phyloP scores from a whole-genome alignment of 2,113 vertebrate species.

The Barnardius zonarius region DNA sequence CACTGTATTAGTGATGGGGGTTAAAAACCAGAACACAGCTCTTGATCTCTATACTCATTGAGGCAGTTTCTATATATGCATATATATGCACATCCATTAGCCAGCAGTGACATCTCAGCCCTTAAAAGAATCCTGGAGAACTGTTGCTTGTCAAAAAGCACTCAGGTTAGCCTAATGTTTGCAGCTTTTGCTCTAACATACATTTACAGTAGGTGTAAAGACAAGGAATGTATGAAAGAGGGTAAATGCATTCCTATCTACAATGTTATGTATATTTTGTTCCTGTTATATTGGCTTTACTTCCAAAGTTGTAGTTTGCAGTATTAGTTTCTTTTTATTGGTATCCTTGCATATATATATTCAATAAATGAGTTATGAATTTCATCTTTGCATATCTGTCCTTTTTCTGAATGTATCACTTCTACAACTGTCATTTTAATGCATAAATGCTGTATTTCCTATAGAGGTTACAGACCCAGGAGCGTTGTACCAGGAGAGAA shows the following conservation, averaged over 20 bases:
- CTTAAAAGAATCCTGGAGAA: constrained; percentile 68
- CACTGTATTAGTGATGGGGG: background rate
- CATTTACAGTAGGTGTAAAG: constrained; percentile 72
- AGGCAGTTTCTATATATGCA: constrained; percentile 62
- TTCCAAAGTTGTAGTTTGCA: constrained; percentile 80
- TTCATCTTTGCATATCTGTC: constrained; percentile 71
- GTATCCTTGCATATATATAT: constrained; percentile 78
- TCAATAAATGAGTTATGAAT: constrained; percentile 79
- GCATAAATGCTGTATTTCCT: background rate
- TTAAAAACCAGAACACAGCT: background rate
- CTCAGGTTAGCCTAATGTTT: constrained; percentile 66
- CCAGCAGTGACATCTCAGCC: constrained; percentile 67
- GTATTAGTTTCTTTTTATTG: constrained; percentile 80
- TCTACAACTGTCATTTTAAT: background rate
- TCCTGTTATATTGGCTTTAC: constrained; percentile 80
- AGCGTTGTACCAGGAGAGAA: background rate
- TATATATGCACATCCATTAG: constrained; percentile 48
- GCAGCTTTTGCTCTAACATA: constrained; percentile 70
- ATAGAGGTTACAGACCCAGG: background rate
- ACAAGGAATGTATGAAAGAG: constrained; percentile 73
- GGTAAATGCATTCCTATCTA: constrained; percentile 75
- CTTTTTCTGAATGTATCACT: constrained; percentile 57
- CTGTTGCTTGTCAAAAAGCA: constrained; percentile 72
- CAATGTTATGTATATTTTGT: constrained; percentile 78
- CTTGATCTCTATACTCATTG: constrained; percentile 42